Evolutionary conservation across 2,888 invertebrate genomes (phyloP), one percentile per base, ranked within the genome.

Genomic region (Pedicia rivosa): DNA sequence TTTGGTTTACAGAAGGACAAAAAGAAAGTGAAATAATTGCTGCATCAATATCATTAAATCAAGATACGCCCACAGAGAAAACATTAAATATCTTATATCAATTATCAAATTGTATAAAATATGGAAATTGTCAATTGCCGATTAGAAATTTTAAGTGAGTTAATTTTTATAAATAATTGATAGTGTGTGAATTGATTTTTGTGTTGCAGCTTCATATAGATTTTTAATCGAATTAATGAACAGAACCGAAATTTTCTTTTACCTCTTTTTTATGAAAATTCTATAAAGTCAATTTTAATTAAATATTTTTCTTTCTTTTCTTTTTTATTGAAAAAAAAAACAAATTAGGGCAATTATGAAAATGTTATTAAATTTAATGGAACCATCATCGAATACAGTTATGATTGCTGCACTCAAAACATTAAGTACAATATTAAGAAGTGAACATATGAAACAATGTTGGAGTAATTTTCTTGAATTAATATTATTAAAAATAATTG

Each of bases 381-480:
- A 59, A 41, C 52, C 59, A 27, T 51, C 51, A 38, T 46, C 53
- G n/a, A 47, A 74, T 49, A 72, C 74, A 22, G 75, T 81, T 5
- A 73, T 86, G 32, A 74, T 78, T 1, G 71, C 79, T 41, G 82
- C 86, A 1, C 69, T 91, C 36, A 74, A 78, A 50, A 82, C 83
- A 14, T 66, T 94, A 29, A 72, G 82, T 42, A 90, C 90, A 64
- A 76, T 95, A 53, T 72, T 92, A 48, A 74, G 83, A 43, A 74
- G 81, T 37, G 69, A 74, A 25, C 74, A 78, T 54, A 71, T 87
- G 48, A 66, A 82, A 29, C 68, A 76, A 40, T 75, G 78, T 47
- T 92, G 94, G 73, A 72, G 77, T 45, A 79, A 79, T 51, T 95
- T 86, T 65, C 79, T 87, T 38, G 95, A 97, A 65, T 69, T 95